These are phyloP conservation scores for Sebastiscus albofasciatus DNA, from an alignment of 2,797 vertebrate genomes.

Conservation along the genomic window DNA sequence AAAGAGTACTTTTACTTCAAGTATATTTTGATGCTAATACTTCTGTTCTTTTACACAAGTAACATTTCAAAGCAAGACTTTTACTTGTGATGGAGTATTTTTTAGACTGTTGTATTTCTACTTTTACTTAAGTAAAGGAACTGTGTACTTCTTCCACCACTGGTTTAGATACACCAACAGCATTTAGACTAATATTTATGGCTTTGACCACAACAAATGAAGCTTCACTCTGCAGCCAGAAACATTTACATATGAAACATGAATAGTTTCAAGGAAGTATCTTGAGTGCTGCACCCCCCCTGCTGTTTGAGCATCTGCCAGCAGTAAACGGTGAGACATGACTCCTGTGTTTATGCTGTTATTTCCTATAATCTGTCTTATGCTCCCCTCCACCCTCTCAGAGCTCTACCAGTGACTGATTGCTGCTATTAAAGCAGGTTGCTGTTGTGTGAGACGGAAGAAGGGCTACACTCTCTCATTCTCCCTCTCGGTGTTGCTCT, in stretches of 20 bases:
- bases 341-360: constrained; percentile 53
- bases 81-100: no score
- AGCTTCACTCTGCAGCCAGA: background rate
- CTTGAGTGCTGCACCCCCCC: background rate
- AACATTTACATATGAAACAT: background rate
- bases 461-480: background rate
- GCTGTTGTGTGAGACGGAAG: constrained; percentile 12
- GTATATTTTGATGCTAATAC: no score
- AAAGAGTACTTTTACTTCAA: no score
- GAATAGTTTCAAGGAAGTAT: background rate
- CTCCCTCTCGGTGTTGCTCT: constrained; percentile 4
- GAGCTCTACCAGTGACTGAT: constrained; percentile 47
- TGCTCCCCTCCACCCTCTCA: constrained; percentile 32
- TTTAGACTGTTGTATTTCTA: no score
- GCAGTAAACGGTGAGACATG: constrained; percentile 39
- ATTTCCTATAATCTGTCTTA: constrained; percentile 60
- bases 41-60: no score
- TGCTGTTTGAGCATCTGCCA: constrained; percentile 26
- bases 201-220: background rate
- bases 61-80: no score
- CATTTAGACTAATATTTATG: background rate
- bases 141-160: no score
- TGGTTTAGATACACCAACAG: background rate
- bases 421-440: constrained; percentile 52
- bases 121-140: no score